These are phyloP conservation scores for Ptychodera flava DNA, from an alignment of 35 echinoderm and acorn worm genomes.

Conservation along the genomic window DNA sequence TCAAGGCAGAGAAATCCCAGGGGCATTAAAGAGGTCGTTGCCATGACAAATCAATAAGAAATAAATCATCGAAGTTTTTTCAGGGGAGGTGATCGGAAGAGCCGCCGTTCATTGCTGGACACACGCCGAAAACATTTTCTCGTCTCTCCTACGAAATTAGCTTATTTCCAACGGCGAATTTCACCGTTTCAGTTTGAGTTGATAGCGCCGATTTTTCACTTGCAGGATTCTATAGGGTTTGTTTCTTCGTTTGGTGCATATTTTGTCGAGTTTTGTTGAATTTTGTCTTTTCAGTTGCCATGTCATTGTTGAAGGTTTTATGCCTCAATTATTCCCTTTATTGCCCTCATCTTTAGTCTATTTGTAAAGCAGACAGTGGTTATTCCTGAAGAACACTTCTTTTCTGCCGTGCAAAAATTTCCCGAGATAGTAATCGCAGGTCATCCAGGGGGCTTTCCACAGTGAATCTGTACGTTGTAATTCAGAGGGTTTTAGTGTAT, in stretches of 20 bases:
- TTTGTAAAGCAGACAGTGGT: not conserved
- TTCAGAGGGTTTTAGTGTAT: slow-evolving; percentile 1
- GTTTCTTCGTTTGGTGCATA: not conserved
- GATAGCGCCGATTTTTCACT: not conserved
- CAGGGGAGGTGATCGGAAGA: not conserved
- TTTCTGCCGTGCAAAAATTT: not conserved
- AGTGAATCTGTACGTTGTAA: not conserved
- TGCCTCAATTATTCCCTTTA: not conserved
- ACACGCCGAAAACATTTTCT: not conserved
- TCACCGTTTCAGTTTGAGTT: not conserved
- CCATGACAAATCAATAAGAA: not conserved
- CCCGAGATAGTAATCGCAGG: not conserved
- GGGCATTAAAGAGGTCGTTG: not conserved
- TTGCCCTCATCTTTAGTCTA: not conserved
- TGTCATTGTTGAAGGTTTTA: not conserved
- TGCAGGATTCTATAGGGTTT: not conserved
- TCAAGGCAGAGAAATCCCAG: not conserved
- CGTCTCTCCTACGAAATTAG: not conserved
- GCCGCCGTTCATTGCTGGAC: not conserved
- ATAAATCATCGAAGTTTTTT: not conserved
- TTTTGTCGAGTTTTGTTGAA: not conserved
- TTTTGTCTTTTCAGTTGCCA: not conserved
- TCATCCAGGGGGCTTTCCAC: not conserved
- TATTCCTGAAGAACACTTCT: not conserved
- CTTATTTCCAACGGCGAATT: not conserved